Evolutionary conservation across 2,888 invertebrate species (phyloP), one percentile per base, ranked within the genome.

Genomic region (Salpingus planirostris): DNA sequence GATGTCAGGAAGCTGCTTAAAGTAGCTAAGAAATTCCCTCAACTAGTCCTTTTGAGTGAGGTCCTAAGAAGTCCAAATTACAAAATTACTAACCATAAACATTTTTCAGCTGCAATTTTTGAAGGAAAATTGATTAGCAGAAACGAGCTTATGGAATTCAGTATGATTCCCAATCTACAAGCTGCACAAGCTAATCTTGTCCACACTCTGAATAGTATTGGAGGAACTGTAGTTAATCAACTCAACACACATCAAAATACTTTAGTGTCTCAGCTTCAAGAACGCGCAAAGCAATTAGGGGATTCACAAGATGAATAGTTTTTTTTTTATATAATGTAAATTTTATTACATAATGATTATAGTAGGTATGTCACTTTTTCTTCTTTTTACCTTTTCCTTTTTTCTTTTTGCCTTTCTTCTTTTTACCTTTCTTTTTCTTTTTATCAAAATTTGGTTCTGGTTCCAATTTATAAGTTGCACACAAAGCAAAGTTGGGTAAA

Each of bases 11-110:
- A 70, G 44, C 55, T 88, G 50, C 57, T 81, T 21, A 79, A 76
- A 57, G 70, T 80, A 23, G 58, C 78, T 3, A 83, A 76, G 37
- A 85, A 79, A 55, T 70, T 76, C 40, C 83, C 83, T 1, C 78
- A 83, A 55, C 63, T 84, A 50, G 59, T 80, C 43, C 64, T 88
- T 11, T 59, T 89, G 60, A 83, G 84, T 74, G 61, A 53, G 57
- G 15, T 11, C 4, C 23, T 23, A 15, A 24, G 11, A 3, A 21
- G 18, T 22, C 26, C 21, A 15, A 22, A 14, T 14, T 8, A 18
- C 4, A 14, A 27, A 18, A 21, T 31, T 15, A 25, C 13, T 2
- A 30, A 22, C 4, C 10, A 8, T n/a, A n/a, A n/a, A n/a, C 4
- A 10, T 23, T 25, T 66, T 64, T 45, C 62, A 81, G 82, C 76